Percentiles rank a stretch among this genome's conserved stretches.
Conservation (phyloP, 2,888 invertebrate genomes). For the Agonopterix alstromeriana region DNA sequence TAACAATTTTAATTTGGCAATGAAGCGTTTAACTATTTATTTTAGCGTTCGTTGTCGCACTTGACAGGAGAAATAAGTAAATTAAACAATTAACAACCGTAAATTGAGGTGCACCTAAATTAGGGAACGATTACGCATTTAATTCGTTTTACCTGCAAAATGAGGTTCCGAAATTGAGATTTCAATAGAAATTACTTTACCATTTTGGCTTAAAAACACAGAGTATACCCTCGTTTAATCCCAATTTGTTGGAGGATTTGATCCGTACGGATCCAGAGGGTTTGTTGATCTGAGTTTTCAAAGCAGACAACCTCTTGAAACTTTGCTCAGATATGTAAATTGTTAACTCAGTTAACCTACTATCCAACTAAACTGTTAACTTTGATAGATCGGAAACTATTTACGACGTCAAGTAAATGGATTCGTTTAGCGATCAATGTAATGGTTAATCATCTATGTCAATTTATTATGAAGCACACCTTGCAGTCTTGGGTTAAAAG, state of each 20-base stretch:
- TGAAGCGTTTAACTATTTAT: too few species aligned
- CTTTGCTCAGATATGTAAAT: constrained; percentile 24
- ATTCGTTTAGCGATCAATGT: too few species aligned
- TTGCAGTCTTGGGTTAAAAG: too few species aligned
- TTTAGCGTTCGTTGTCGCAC: too few species aligned
- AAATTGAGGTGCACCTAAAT: neutral
- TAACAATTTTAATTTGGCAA: too few species aligned
- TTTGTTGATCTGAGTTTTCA: neutral
- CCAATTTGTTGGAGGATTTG: constrained; percentile 60
- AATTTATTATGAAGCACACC: too few species aligned
- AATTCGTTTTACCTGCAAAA: neutral
- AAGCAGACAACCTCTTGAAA: constrained; percentile 20
- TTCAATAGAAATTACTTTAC: constrained; percentile 48
- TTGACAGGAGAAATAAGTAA: too few species aligned
- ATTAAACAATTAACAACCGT: too few species aligned
- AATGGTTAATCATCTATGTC: too few species aligned
- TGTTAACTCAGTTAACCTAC: constrained; percentile 8
- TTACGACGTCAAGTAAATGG: neutral
- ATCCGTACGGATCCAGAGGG: constrained; percentile 14
- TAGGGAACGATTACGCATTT: neutral
- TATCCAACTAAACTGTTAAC: constrained; percentile 5
- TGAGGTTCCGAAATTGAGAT: constrained; percentile 30
- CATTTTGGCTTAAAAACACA: constrained; percentile 49
- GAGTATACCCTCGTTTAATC: constrained; percentile 51
- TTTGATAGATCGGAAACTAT: neutral